Conservation (phyloP, 2,888 invertebrate genomes). For the Theretra japonica region DNA sequence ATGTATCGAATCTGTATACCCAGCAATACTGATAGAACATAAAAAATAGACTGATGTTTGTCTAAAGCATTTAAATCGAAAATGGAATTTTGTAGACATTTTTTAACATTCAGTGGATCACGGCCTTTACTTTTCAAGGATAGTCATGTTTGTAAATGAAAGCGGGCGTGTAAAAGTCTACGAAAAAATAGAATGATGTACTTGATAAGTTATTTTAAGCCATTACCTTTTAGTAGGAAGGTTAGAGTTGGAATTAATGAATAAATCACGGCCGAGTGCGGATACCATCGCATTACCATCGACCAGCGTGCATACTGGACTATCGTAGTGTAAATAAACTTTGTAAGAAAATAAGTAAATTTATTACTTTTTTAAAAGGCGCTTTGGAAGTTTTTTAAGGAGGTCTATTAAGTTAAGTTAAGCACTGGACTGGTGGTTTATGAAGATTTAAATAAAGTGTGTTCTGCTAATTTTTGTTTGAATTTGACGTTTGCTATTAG, state of each 20-base stretch:
- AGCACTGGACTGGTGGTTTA: too few species aligned
- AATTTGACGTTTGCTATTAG: too few species aligned
- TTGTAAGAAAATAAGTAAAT: not conserved
- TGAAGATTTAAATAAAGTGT: too few species aligned
- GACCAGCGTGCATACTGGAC: not conserved
- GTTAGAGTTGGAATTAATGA: not conserved
- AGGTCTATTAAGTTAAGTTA: too few species aligned
- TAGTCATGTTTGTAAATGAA: slow-evolving; percentile 6
- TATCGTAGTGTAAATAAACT: not conserved
- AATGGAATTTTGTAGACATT: not conserved
- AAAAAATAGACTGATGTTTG: too few species aligned
- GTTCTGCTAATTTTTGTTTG: too few species aligned
- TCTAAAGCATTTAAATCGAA: not conserved
- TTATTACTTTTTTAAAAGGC: too few species aligned
- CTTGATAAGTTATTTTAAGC: slow-evolving; percentile 6
- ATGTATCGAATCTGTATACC: too few species aligned
- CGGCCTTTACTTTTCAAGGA: not conserved
- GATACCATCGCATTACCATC: not conserved
- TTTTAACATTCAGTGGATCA: not conserved
- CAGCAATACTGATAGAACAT: too few species aligned
- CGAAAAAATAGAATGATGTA: slow-evolving; percentile 6
- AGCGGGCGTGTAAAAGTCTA: not conserved
- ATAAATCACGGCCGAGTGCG: not conserved
- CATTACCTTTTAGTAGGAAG: not conserved
- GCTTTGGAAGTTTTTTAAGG: too few species aligned